Conservation (phyloP, 2,888 invertebrate species). For the Sinohyriopsis cumingii region DNA sequence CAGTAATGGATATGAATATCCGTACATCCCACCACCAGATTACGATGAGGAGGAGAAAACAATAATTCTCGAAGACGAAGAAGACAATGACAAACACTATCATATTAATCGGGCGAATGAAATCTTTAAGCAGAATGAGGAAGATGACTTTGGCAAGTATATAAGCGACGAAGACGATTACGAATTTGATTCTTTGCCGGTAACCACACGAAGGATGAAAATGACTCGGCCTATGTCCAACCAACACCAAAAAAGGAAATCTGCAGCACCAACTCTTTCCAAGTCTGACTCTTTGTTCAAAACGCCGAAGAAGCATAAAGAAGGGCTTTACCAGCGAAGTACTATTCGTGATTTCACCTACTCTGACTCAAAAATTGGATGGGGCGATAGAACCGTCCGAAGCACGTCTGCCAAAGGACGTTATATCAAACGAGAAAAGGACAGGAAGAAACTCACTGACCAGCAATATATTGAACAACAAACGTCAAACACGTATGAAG, state of each 20-base stretch:
- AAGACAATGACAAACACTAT: slow-evolving; percentile 10
- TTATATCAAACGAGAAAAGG: slow-evolving; percentile 45
- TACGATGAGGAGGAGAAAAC: slow-evolving; percentile 46
- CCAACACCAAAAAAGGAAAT: slow-evolving; percentile 5
- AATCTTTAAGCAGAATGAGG: slow-evolving; percentile 29
- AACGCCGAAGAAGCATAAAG: slow-evolving; percentile 1
- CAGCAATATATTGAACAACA: neutral
- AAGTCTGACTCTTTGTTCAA: slow-evolving; percentile 5
- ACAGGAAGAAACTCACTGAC: slow-evolving; percentile 15
- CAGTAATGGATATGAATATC: slow-evolving; percentile 10
- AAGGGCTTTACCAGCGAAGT: slow-evolving; percentile 18
- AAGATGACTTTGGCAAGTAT: slow-evolving; percentile 45
- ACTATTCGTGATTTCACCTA: slow-evolving; percentile 46
- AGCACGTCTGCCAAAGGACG: slow-evolving; percentile 49
- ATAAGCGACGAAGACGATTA: slow-evolving; percentile 41
- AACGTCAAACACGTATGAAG: slow-evolving; percentile 28
- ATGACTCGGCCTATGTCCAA: neutral
- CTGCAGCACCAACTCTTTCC: slow-evolving; percentile 3
- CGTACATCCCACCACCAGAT: slow-evolving; percentile 48
- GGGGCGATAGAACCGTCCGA: slow-evolving; percentile 45
- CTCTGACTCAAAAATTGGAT: slow-evolving; percentile 47
- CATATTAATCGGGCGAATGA: neutral
- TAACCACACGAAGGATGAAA: no score
- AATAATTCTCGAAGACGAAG: slow-evolving; percentile 32
- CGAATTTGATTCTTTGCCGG: slow-evolving; percentile 23